Conservation (phyloP, 2,888 invertebrate genomes). For the Erebia epiphron region DNA sequence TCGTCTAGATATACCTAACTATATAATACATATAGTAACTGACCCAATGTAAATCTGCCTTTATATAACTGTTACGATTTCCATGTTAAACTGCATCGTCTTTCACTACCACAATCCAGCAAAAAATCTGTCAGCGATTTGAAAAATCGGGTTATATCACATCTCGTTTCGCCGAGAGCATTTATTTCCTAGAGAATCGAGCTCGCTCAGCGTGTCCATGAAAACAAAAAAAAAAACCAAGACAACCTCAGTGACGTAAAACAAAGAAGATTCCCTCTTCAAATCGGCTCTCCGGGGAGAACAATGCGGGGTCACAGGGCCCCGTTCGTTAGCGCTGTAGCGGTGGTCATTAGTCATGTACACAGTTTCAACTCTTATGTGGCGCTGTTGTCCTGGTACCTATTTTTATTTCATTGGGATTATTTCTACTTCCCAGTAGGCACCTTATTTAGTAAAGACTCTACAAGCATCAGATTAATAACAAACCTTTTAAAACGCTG, state of each 20-base stretch:
- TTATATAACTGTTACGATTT: background rate
- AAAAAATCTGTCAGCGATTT: constrained; percentile 5
- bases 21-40: too few relatives aligned
- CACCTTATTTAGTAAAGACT: too few relatives aligned
- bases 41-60: too few relatives aligned
- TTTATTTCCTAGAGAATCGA: constrained; percentile 24
- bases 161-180: constrained; percentile 1
- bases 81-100: background rate
- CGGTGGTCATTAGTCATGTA: constrained; percentile 46
- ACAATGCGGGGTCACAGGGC: constrained; percentile 43
- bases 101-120: background rate
- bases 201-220: constrained; percentile 37
- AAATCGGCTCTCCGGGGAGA: constrained; percentile 42
- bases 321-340: constrained; percentile 45
- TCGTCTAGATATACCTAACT: too few relatives aligned
- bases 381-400: constrained; percentile 17
- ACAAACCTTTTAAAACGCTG: too few relatives aligned
- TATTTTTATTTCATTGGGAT: constrained; percentile 1
- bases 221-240: constrained; percentile 39
- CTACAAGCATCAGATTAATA: too few relatives aligned
- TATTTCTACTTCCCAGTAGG: background rate
- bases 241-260: constrained; percentile 37
- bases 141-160: background rate
- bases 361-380: constrained; percentile 23
- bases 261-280: constrained; percentile 44